Evolutionary conservation across 2,797 vertebrate genomes (phyloP), one percentile per base, ranked within the genome.

Genomic region (Silurus lanzhouensis): DNA sequence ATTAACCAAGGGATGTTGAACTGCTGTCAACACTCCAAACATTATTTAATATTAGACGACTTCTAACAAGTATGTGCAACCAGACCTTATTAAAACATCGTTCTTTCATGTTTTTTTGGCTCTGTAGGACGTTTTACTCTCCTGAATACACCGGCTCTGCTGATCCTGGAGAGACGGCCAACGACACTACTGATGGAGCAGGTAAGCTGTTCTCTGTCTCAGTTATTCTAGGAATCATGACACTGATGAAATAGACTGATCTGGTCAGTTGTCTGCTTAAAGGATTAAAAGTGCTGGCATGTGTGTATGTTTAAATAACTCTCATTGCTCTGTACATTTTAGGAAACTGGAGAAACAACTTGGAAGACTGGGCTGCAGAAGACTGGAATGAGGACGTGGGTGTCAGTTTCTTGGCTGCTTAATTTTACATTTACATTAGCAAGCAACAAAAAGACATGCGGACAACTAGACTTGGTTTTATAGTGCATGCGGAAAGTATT

Each of bases 331-430:
- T 80, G 0, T 84, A 25, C 31, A 15, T 72, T n/a, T 83, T 78
- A 92, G 97, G 96, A 91, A 88, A 97, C 5, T 99, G 97, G 97
- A 96, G 93, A 89, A 97, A 95, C 85, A 96, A 96, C 86, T 63
- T 96, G 88, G 98, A 99, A 88, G 98, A 99, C 84, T 99, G 97
- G 98, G 95, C 94, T 76, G 90, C 97, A 64, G 98, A 99, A 89
- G 98, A 99, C 86, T 99, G 98, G 98, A 97, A 95, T 90, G 98
- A 99, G 94, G 98, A 99, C 92, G 98, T 99, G 94, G 96, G 97
- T 94, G 9, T 77, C 19, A 1, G 13, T 67, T 48, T 46, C 20
- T 57, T 15, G 44, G 1, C 20, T 17, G 83, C 22, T 72, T 63
- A 8, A 25, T 85, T 0, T 57, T 55, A 1, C 48, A 12, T 55